These are phyloP conservation scores for Zalophus californianus DNA, from an alignment of 2,797 vertebrate genomes.

Conservation along the genomic window DNA sequence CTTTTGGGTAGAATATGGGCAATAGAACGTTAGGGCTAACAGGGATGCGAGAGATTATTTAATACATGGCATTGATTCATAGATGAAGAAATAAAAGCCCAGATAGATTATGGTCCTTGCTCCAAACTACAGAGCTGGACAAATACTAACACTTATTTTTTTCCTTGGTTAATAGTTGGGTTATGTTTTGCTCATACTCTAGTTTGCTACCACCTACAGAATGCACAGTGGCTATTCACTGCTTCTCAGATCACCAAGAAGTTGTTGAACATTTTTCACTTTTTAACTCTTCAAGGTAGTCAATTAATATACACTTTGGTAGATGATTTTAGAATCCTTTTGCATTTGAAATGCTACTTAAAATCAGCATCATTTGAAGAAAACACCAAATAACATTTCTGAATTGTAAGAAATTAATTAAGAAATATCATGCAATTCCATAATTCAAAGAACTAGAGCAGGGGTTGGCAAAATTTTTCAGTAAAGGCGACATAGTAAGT, in stretches of 20 bases:
- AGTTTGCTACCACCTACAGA: neutral
- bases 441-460: constrained; percentile 27
- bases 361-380: constrained; percentile 11
- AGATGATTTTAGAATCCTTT: constrained; percentile 60
- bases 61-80: neutral
- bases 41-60: neutral
- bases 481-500: constrained; percentile 31
- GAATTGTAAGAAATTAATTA: constrained; percentile 53
- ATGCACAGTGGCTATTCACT: neutral
- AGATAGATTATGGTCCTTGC: neutral
- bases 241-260: neutral
- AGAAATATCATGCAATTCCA: neutral
- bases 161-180: neutral
- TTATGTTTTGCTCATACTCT: neutral
- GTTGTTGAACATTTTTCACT: neutral
- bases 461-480: neutral
- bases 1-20: neutral
- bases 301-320: constrained; percentile 8
- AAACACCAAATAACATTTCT: neutral
- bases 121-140: neutral
- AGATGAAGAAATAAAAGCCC: constrained; percentile 29
- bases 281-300: constrained; percentile 6
- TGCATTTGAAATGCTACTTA: constrained; percentile 55
- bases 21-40: neutral
- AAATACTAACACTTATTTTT: neutral